Evolutionary conservation across 1,140 invertebrate genomes (phyloP).

Genomic region (Cydia amplana): DNA sequence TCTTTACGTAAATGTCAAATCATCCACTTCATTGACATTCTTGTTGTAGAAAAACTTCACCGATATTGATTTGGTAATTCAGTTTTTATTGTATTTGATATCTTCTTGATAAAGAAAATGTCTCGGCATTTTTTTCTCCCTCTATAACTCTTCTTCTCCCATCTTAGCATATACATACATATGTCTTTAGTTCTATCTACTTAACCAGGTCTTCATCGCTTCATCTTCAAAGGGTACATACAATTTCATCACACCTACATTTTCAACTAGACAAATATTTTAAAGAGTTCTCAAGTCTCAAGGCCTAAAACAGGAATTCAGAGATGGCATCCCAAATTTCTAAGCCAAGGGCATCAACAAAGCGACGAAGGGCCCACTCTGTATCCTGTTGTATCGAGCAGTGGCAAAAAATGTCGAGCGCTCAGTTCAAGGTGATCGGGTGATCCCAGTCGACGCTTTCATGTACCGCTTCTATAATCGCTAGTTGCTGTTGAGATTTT

Average conservation of each 20-base stretch:
- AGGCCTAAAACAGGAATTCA: constrained; percentile 31
- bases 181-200: no score
- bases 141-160: no score
- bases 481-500: neutral
- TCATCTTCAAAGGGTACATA: neutral
- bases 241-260: no score
- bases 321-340: constrained; percentile 52
- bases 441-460: constrained; percentile 59
- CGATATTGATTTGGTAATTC: no score
- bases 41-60: no score
- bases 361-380: constrained; percentile 60
- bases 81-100: no score
- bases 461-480: constrained; percentile 38
- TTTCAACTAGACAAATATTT: neutral
- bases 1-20: neutral
- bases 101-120: no score
- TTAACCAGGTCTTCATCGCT: neutral
- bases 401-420: constrained; percentile 74
- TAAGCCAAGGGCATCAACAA: constrained; percentile 67
- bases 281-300: neutral
- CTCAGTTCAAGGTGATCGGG: constrained; percentile 73
- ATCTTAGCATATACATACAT: no score
- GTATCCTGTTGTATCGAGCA: constrained; percentile 68
- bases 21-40: no score
- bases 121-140: no score